Evolutionary conservation across 2,797 vertebrate species (phyloP).

Genomic region (Sebastolobus altivelis): DNA sequence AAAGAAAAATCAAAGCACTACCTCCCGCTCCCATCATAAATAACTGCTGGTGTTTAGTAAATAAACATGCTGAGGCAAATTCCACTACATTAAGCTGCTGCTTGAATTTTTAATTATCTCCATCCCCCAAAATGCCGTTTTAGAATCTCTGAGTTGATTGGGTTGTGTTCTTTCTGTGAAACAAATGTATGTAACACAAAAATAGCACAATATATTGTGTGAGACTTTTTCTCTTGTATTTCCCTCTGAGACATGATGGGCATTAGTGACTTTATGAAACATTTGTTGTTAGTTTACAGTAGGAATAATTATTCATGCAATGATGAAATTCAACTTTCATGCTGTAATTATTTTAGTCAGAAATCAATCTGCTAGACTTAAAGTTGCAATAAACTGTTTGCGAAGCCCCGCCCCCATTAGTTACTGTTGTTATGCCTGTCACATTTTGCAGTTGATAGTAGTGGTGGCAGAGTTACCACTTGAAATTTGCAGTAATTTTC

Average conservation of each 20-base stretch:
- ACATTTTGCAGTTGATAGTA: neutral
- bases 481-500: neutral
- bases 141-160: slow-evolving; percentile 5
- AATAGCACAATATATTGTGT: neutral
- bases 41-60: slow-evolving; percentile 39
- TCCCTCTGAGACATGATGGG: neutral
- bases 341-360: neutral
- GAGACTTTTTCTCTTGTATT: neutral
- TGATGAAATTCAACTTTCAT: neutral
- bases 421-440: neutral
- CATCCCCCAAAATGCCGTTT: slow-evolving; percentile 19
- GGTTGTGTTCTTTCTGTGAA: neutral
- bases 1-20: slow-evolving; percentile 24
- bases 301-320: neutral
- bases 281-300: neutral
- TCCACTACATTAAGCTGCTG: slow-evolving; percentile 3
- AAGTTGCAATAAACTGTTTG: neutral
- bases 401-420: neutral
- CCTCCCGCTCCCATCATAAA: slow-evolving; percentile 11
- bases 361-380: neutral
- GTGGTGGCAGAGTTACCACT: neutral
- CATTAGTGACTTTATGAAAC: neutral
- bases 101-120: slow-evolving; percentile 45
- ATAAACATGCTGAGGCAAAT: slow-evolving; percentile 38
- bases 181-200: neutral